These are phyloP conservation scores for Coelopa frigida DNA, from an alignment of 1,140 invertebrate species.

Conservation along the genomic window DNA sequence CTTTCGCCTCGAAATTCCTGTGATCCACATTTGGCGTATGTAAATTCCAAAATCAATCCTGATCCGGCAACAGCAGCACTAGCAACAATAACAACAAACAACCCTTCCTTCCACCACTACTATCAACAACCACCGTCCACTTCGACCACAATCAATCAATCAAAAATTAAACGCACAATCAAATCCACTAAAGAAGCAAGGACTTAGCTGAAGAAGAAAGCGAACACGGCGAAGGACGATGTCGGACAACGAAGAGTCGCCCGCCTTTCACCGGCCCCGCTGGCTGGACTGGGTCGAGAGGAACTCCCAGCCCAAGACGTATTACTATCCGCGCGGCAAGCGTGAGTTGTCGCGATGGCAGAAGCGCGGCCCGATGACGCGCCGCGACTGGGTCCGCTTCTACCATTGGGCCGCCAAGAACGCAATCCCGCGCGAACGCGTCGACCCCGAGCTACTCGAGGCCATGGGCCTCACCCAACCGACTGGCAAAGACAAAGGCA, in stretches of 20 bases:
- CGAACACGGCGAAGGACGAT: slow-evolving; percentile 5
- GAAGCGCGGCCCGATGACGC: slow-evolving; percentile 29
- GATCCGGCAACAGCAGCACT: slow-evolving; percentile 6
- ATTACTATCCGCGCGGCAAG: background rate
- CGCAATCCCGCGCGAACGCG: slow-evolving; percentile 9
- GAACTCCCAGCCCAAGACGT: slow-evolving; percentile 13
- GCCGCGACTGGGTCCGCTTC: slow-evolving; percentile 24
- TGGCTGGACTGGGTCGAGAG: slow-evolving; percentile 11
- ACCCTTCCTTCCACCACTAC: background rate
- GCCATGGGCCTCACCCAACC: slow-evolving; percentile 6
- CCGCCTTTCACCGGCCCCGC: background rate
- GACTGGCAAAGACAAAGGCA: background rate
- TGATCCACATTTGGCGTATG: slow-evolving; percentile 8
- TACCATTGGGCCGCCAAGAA: slow-evolving; percentile 19
- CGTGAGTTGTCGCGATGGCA: slow-evolving; percentile 23
- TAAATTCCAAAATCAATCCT: slow-evolving; percentile 7
- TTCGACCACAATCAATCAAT: background rate
- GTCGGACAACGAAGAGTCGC: background rate
- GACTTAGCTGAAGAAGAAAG: slow-evolving; percentile 5
- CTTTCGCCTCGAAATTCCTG: slow-evolving; percentile 11
- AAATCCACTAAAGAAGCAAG: slow-evolving; percentile 1
- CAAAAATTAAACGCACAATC: background rate
- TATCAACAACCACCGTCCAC: background rate
- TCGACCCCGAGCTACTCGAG: slow-evolving; percentile 15
- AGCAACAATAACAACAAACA: slow-evolving; percentile 2